Conservation (phyloP, 1,140 invertebrate genomes). For the Drosophila ogumai region DNA sequence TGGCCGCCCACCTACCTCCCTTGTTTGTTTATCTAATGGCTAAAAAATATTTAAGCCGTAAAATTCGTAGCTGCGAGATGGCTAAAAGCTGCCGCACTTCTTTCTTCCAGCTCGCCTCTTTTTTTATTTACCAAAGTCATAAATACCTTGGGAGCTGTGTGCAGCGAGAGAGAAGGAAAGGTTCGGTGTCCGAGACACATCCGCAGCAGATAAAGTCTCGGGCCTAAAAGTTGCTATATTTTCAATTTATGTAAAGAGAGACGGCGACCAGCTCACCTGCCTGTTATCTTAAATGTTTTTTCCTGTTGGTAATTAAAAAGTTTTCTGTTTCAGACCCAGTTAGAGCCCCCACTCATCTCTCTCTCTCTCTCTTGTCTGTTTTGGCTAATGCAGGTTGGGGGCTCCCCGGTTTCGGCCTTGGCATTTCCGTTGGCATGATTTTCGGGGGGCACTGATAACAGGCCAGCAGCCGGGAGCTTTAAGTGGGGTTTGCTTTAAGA, state of each 20-base stretch:
- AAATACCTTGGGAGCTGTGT: slow-evolving; percentile 59
- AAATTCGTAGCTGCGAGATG: slow-evolving; percentile 63
- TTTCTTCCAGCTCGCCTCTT: slow-evolving; percentile 5
- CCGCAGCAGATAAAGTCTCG: slow-evolving; percentile 38
- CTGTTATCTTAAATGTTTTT: slow-evolving; percentile 61
- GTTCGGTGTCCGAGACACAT: slow-evolving; percentile 20
- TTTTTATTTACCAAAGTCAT: slow-evolving; percentile 71
- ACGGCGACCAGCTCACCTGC: slow-evolving; percentile 4
- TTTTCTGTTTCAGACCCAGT: slow-evolving; percentile 39
- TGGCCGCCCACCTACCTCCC: background rate
- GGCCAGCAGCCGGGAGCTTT: slow-evolving; percentile 18
- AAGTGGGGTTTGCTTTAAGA: slow-evolving; percentile 34
- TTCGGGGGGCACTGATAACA: slow-evolving; percentile 15
- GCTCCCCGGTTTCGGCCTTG: slow-evolving; percentile 49
- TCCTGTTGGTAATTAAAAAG: slow-evolving; percentile 67
- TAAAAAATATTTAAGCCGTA: slow-evolving; percentile 83
- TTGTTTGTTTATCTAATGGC: slow-evolving; percentile 82
- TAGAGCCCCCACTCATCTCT: background rate
- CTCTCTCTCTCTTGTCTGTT: slow-evolving; percentile 31
- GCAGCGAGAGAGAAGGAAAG: slow-evolving; percentile 15
- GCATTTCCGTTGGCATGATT: slow-evolving; percentile 15
- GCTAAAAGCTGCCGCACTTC: slow-evolving; percentile 62
- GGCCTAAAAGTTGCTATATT: slow-evolving; percentile 68
- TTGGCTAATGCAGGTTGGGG: slow-evolving; percentile 67
- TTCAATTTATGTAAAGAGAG: slow-evolving; percentile 71